Percentiles rank a stretch among this genome's conserved stretches.
Evolutionary conservation across 1,140 invertebrate species (phyloP).

Genomic region (Brachionus koreanus): DNA sequence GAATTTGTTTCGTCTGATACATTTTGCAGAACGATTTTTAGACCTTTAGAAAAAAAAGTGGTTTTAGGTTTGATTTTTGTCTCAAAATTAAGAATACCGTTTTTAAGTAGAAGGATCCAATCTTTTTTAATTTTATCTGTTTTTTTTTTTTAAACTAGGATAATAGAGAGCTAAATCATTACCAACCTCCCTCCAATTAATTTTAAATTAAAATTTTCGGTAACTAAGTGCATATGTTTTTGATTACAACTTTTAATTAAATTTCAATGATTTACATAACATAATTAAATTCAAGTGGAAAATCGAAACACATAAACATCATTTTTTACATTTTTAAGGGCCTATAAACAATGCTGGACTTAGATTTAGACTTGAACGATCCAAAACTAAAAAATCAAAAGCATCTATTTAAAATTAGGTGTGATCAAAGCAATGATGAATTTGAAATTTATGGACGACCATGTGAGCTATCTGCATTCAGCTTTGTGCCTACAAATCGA

Average conservation of each 20-base stretch:
- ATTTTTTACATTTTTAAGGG: background rate
- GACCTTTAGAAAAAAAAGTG: too few relatives aligned
- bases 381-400: slow-evolving; percentile 21
- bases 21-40: too few relatives aligned
- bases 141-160: too few relatives aligned
- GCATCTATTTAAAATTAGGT: slow-evolving; percentile 40
- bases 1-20: too few relatives aligned
- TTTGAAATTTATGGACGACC: slow-evolving; percentile 53
- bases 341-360: background rate
- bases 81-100: too few relatives aligned
- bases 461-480: slow-evolving; percentile 56
- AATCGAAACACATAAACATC: background rate
- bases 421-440: slow-evolving; percentile 50
- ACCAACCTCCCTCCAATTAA: background rate
- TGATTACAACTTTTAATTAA: slow-evolving; percentile 12
- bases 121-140: background rate
- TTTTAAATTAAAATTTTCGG: slow-evolving; percentile 6
- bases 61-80: too few relatives aligned
- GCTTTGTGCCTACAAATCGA: slow-evolving; percentile 51
- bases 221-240: slow-evolving; percentile 26
- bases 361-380: slow-evolving; percentile 2
- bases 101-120: background rate
- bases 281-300: background rate
- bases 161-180: too few relatives aligned
- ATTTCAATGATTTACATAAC: background rate